Evolutionary conservation across 2,888 invertebrate genomes (phyloP).

Genomic region (Stenichneumon culpator): DNA sequence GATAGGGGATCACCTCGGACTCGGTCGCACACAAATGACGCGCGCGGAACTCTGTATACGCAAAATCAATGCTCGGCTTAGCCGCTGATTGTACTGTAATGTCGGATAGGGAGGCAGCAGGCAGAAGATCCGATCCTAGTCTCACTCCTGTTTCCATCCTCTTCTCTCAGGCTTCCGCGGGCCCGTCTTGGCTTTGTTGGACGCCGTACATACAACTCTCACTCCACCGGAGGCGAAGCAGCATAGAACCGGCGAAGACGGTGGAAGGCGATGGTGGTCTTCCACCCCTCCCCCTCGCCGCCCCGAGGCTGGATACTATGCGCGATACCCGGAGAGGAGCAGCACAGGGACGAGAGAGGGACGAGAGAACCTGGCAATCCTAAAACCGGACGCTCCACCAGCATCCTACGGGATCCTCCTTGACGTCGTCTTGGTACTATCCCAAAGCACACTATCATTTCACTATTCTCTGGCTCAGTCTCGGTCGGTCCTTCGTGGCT

Average conservation of each 20-base stretch:
- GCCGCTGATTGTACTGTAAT: slow-evolving; percentile 79
- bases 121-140: slow-evolving; percentile 63
- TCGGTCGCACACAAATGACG: slow-evolving; percentile 77
- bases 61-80: slow-evolving; percentile 83
- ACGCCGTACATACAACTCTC: slow-evolving; percentile 61
- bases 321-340: slow-evolving; percentile 40
- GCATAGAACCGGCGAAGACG: slow-evolving; percentile 52
- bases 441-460: slow-evolving; percentile 49
- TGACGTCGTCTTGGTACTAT: slow-evolving; percentile 46
- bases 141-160: slow-evolving; percentile 37
- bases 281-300: slow-evolving; percentile 34
- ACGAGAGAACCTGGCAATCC: slow-evolving; percentile 60
- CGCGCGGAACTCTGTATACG: slow-evolving; percentile 76
- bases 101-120: slow-evolving; percentile 59
- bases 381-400: slow-evolving; percentile 63
- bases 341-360: slow-evolving; percentile 31
- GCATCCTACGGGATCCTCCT: slow-evolving; percentile 58
- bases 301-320: slow-evolving; percentile 50
- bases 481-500: slow-evolving; percentile 16
- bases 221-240: slow-evolving; percentile 47
- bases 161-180: slow-evolving; percentile 59
- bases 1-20: slow-evolving; percentile 41
- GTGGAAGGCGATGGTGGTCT: slow-evolving; percentile 51
- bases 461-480: slow-evolving; percentile 51
- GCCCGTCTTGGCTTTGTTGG: slow-evolving; percentile 74